Percentiles rank a stretch among this genome's conserved stretches.
Evolutionary conservation across 2,797 vertebrate genomes (phyloP).

Genomic region (Sandelia bainsii): DNA sequence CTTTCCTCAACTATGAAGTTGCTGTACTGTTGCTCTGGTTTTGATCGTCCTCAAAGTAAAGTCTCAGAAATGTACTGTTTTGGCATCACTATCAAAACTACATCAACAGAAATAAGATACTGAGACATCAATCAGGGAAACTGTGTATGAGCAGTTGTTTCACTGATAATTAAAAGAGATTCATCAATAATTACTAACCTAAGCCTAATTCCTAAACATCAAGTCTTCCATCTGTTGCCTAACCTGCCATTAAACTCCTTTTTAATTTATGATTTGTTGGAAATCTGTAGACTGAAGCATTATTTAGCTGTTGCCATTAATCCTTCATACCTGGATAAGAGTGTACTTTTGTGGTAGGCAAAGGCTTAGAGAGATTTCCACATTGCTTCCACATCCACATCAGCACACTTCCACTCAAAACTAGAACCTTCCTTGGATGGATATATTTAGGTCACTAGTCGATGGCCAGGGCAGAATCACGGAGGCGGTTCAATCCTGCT

Average conservation of each 20-base stretch:
- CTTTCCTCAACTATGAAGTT: too few relatives aligned
- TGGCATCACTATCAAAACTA: too few relatives aligned
- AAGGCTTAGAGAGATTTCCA: constrained; percentile 14
- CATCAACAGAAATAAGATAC: background rate
- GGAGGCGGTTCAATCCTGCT: constrained; percentile 35
- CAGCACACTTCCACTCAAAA: constrained; percentile 43
- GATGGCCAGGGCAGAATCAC: constrained; percentile 59
- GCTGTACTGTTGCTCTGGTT: too few relatives aligned
- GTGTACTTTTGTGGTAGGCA: constrained; percentile 7
- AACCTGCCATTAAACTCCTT: background rate
- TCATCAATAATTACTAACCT: background rate
- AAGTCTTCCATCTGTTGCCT: background rate
- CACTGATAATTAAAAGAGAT: background rate
- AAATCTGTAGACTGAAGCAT: background rate
- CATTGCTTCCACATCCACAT: constrained; percentile 29
- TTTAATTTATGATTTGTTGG: background rate
- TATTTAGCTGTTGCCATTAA: background rate
- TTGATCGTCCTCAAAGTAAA: too few relatives aligned
- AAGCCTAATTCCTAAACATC: background rate
- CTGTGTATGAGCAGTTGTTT: background rate
- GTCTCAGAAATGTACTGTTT: too few relatives aligned
- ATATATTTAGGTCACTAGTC: constrained; percentile 76
- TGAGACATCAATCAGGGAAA: background rate
- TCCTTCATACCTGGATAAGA: background rate
- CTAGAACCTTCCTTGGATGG: constrained; percentile 50